These are phyloP conservation scores for Avahi laniger DNA, from an alignment of 2,797 vertebrate genomes.

Conservation along the genomic window DNA sequence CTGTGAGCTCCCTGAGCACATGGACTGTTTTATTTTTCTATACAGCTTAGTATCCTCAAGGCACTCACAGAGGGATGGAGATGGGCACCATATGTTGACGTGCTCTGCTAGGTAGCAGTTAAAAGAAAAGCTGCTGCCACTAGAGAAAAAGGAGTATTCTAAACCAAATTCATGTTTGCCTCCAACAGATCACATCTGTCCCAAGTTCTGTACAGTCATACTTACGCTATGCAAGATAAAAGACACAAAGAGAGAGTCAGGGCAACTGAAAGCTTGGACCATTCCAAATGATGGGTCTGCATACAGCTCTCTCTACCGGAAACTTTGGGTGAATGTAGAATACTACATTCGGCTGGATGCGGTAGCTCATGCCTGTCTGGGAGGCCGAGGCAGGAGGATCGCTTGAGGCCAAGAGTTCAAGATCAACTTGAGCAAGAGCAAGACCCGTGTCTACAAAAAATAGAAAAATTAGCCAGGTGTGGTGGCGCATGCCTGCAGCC, in stretches of 20 bases:
- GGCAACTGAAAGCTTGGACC: not conserved
- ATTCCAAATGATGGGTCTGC: not conserved
- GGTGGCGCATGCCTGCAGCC: not conserved
- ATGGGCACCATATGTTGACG: not conserved
- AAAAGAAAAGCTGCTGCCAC: conserved; percentile 41
- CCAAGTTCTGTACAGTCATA: not conserved
- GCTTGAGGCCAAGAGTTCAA: not conserved
- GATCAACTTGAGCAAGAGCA: not conserved
- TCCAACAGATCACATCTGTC: conserved; percentile 44
- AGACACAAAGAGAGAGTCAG: not conserved
- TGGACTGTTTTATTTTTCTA: not conserved
- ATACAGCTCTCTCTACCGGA: not conserved
- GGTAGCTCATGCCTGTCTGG: not conserved
- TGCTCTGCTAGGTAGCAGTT: not conserved
- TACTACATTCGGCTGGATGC: too few species aligned
- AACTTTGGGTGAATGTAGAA: not conserved
- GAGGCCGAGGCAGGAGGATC: not conserved
- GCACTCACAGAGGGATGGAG: not conserved
- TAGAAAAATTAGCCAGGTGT: not conserved
- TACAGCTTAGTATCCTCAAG: not conserved
- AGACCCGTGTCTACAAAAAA: not conserved
- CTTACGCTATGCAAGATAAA: not conserved
- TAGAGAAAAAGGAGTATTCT: conserved; percentile 44
- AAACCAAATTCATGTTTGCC: conserved; percentile 31
- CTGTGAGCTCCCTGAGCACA: not conserved